Percentiles rank a stretch among this genome's conserved stretches.
These are phyloP conservation scores for Lates japonicus DNA, from an alignment of 2,797 vertebrate genomes.

Conservation along the genomic window DNA sequence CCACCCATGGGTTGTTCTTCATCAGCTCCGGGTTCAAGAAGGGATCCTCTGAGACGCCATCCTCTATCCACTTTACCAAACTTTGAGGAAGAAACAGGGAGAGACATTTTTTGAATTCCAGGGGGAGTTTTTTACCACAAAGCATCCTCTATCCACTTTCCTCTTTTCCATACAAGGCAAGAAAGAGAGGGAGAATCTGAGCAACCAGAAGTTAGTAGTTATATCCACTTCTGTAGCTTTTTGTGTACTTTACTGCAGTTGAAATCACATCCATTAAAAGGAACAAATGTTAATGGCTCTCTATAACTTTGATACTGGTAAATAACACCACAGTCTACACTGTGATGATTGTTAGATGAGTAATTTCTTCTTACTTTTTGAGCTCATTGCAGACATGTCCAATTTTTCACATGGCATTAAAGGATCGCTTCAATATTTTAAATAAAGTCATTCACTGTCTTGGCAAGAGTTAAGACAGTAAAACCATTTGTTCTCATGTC, in stretches of 20 bases:
- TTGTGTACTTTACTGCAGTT: background rate
- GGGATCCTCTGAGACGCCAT: slow-evolving; percentile 93
- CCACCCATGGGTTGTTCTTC: slow-evolving; percentile 99
- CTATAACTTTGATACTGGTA: background rate
- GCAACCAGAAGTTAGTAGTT: background rate
- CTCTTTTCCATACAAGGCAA: slow-evolving; percentile 60
- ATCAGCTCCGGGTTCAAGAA: slow-evolving; percentile 98
- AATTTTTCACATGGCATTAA: background rate
- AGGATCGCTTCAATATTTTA: background rate
- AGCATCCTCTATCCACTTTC: slow-evolving; percentile 18
- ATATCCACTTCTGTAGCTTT: slow-evolving; percentile 10
- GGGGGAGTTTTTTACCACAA: slow-evolving; percentile 40
- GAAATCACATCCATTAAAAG: background rate
- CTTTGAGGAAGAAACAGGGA: slow-evolving; percentile 76
- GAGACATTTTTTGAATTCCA: slow-evolving; percentile 59
- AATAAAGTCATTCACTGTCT: background rate
- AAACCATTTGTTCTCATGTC: background rate
- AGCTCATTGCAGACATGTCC: background rate
- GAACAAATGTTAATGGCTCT: background rate
- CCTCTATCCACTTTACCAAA: slow-evolving; percentile 98
- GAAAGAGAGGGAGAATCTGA: slow-evolving; percentile 11
- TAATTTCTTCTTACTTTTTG: background rate
- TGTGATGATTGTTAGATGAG: background rate
- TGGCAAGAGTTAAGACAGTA: background rate
- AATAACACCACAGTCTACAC: background rate